Evolutionary conservation across 2,797 vertebrate genomes (phyloP).

Genomic region (Rachycentron canadum): DNA sequence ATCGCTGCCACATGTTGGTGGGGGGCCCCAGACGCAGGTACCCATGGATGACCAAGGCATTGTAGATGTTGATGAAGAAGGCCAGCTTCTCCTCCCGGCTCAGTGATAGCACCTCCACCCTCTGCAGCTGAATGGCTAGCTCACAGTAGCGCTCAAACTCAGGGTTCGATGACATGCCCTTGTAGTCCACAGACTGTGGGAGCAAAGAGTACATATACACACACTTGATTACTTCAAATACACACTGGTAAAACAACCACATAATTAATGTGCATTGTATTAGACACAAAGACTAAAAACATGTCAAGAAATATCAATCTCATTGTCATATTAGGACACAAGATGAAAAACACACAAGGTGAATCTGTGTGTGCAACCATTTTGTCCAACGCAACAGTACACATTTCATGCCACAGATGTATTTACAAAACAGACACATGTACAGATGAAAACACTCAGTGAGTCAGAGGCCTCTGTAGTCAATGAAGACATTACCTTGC

Average conservation of each 20-base stretch:
- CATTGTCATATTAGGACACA: not conserved
- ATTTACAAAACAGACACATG: conserved; percentile 8
- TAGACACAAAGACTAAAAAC: not conserved
- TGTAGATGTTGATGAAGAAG: conserved; percentile 90
- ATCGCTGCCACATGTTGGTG: conserved; percentile 88
- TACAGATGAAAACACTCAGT: not conserved
- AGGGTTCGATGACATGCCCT: conserved; percentile 80
- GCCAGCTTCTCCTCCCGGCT: conserved; percentile 87
- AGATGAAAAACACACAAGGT: not conserved
- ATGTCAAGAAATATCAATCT: not conserved
- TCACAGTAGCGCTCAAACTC: conserved; percentile 84
- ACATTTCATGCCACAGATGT: not conserved
- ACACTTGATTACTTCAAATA: not conserved
- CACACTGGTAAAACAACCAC: not conserved
- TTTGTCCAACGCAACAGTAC: not conserved
- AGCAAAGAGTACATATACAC: conserved; percentile 4
- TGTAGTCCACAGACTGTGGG: conserved; percentile 85
- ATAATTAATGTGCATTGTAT: not conserved
- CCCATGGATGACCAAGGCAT: conserved; percentile 88
- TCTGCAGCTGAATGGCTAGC: conserved; percentile 86
- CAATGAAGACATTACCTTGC: conserved; percentile 81
- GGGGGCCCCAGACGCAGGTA: conserved; percentile 83
- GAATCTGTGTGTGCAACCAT: not conserved
- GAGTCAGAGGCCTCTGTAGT: not conserved
- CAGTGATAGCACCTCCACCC: conserved; percentile 82